These are phyloP conservation scores for Chionoecetes opilio DNA, from an alignment of 1,140 invertebrate genomes.

Conservation along the genomic window DNA sequence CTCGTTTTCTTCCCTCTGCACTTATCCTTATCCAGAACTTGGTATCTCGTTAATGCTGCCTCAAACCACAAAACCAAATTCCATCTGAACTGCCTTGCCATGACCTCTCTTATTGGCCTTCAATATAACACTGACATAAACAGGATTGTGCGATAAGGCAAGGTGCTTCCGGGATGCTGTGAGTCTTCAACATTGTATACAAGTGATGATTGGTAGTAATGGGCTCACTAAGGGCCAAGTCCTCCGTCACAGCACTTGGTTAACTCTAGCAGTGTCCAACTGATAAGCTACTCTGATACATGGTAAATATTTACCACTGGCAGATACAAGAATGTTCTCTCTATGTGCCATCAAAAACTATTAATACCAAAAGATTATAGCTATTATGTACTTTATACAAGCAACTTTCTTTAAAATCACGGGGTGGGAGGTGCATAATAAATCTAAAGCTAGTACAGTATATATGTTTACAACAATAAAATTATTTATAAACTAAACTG, in stretches of 20 bases:
- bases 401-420: constrained; percentile 62
- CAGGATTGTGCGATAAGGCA: neutral
- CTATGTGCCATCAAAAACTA: constrained; percentile 68
- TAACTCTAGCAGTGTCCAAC: constrained; percentile 62
- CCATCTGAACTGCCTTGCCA: neutral
- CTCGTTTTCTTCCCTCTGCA: neutral
- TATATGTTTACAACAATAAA: constrained; percentile 46
- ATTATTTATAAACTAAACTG: constrained; percentile 72
- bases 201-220: neutral
- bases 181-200: neutral
- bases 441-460: constrained; percentile 14
- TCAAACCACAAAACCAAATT: neutral
- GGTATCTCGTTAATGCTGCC: neutral
- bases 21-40: neutral
- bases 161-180: neutral
- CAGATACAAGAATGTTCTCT: constrained; percentile 69
- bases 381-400: constrained; percentile 71
- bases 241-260: constrained; percentile 65
- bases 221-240: constrained; percentile 47
- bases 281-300: constrained; percentile 73
- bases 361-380: constrained; percentile 68
- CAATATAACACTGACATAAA: neutral
- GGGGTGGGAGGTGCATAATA: constrained; percentile 67
- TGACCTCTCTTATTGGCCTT: neutral
- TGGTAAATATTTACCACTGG: constrained; percentile 69